Evolutionary conservation across 2,888 invertebrate species (phyloP).

Genomic region (Notodonta ziczac): DNA sequence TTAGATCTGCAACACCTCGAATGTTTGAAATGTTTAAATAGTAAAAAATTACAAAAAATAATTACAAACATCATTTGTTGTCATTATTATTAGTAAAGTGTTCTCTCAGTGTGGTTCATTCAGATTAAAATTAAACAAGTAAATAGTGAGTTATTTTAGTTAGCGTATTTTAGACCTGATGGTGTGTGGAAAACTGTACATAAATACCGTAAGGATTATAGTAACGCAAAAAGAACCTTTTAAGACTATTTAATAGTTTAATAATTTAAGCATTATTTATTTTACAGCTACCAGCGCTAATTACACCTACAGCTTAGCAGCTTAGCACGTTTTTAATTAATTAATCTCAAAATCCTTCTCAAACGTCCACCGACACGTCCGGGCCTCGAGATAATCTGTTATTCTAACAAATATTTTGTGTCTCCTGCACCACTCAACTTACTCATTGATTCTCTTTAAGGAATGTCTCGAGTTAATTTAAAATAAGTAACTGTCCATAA

Average conservation of each 20-base stretch:
- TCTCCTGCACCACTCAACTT: slow-evolving; percentile 27
- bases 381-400: slow-evolving; percentile 41
- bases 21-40: too few species aligned
- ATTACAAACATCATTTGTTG: too few species aligned
- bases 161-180: too few species aligned
- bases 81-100: too few species aligned
- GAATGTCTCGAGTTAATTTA: slow-evolving; percentile 30
- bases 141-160: too few species aligned
- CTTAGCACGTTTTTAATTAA: slow-evolving; percentile 58
- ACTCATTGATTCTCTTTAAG: slow-evolving; percentile 45
- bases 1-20: too few species aligned
- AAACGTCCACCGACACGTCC: slow-evolving; percentile 42
- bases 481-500: slow-evolving; percentile 34
- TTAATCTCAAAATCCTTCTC: slow-evolving; percentile 59
- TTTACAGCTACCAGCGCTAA: background rate
- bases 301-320: slow-evolving; percentile 40
- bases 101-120: too few species aligned
- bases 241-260: background rate
- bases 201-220: too few species aligned
- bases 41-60: too few species aligned
- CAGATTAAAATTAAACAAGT: too few species aligned
- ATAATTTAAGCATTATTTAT: background rate
- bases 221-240: too few species aligned
- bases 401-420: slow-evolving; percentile 39
- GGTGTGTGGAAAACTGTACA: too few species aligned